These are phyloP conservation scores for Chymomyza fuscimana DNA, from an alignment of 2,888 invertebrate genomes.

Conservation along the genomic window DNA sequence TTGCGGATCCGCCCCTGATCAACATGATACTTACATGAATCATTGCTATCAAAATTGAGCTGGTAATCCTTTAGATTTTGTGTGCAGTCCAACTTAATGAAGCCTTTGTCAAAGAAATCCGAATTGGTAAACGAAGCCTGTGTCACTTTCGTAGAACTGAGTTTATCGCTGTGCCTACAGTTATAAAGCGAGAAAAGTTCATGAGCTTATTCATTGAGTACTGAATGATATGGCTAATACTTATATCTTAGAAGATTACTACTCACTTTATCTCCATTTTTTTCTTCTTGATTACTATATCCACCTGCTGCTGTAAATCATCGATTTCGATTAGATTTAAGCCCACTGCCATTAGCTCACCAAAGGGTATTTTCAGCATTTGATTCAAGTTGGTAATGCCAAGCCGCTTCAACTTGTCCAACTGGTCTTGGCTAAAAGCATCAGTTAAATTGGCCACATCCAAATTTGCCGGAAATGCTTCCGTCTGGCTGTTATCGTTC, in stretches of 20 bases:
- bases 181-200: background rate
- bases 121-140: slow-evolving; percentile 52
- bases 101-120: slow-evolving; percentile 63
- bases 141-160: slow-evolving; percentile 41
- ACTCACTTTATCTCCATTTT: too few species aligned
- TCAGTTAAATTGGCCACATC: slow-evolving; percentile 83
- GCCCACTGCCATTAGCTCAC: slow-evolving; percentile 83
- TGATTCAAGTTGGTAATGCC: slow-evolving; percentile 84
- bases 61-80: slow-evolving; percentile 79
- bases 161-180: slow-evolving; percentile 4
- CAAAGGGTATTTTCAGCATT: slow-evolving; percentile 83
- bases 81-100: slow-evolving; percentile 77
- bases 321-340: slow-evolving; percentile 83
- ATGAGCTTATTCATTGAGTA: too few species aligned
- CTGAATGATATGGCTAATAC: too few species aligned
- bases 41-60: slow-evolving; percentile 65
- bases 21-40: slow-evolving; percentile 70
- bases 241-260: too few species aligned
- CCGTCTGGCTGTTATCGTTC: slow-evolving; percentile 40
- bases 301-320: slow-evolving; percentile 83
- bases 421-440: slow-evolving; percentile 82
- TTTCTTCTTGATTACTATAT: slow-evolving; percentile 31
- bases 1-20: background rate
- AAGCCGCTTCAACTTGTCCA: slow-evolving; percentile 82
- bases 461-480: slow-evolving; percentile 79